phyloP scores from a whole-genome alignment of 2,888 invertebrate genomes.

The Xanthia togata region DNA sequence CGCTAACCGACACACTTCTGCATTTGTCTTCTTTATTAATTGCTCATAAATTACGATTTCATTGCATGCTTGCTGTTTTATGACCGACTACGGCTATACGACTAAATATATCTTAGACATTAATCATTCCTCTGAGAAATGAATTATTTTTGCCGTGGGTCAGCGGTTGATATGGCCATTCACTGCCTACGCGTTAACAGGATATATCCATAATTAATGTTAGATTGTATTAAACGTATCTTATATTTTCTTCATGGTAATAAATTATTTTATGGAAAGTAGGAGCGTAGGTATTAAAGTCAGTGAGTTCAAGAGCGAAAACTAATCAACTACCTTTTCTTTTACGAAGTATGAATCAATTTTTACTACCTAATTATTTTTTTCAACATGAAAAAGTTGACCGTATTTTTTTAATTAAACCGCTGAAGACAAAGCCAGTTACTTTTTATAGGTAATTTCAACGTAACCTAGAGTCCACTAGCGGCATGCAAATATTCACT shows the following conservation, averaged over 20 bases:
- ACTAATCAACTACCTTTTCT: slow-evolving; percentile 36
- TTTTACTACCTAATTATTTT: slow-evolving; percentile 56
- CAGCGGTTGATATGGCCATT: slow-evolving; percentile 56
- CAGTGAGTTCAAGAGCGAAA: slow-evolving; percentile 16
- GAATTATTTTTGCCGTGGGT: slow-evolving; percentile 60
- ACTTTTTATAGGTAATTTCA: slow-evolving; percentile 80
- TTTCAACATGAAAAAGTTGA: slow-evolving; percentile 65
- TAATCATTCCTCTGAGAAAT: slow-evolving; percentile 53
- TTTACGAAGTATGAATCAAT: slow-evolving; percentile 51
- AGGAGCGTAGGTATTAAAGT: slow-evolving; percentile 12
- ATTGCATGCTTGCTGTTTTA: slow-evolving; percentile 57
- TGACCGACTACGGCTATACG: slow-evolving; percentile 26
- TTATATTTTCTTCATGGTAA: slow-evolving; percentile 9
- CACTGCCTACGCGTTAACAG: slow-evolving; percentile 37
- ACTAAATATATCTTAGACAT: slow-evolving; percentile 50
- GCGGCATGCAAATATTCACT: slow-evolving; percentile 87
- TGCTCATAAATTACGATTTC: slow-evolving; percentile 53
- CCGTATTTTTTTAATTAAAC: slow-evolving; percentile 80
- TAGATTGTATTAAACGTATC: slow-evolving; percentile 30
- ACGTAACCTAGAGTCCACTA: slow-evolving; percentile 77
- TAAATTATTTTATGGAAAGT: slow-evolving; percentile 34
- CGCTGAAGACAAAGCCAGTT: slow-evolving; percentile 77
- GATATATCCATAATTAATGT: slow-evolving; percentile 52
- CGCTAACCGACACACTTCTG: slow-evolving; percentile 42
- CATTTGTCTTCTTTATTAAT: slow-evolving; percentile 59